Evolutionary conservation across 2,113 vertebrate genomes (phyloP).

Genomic region (Leptobrachium leishanense): DNA sequence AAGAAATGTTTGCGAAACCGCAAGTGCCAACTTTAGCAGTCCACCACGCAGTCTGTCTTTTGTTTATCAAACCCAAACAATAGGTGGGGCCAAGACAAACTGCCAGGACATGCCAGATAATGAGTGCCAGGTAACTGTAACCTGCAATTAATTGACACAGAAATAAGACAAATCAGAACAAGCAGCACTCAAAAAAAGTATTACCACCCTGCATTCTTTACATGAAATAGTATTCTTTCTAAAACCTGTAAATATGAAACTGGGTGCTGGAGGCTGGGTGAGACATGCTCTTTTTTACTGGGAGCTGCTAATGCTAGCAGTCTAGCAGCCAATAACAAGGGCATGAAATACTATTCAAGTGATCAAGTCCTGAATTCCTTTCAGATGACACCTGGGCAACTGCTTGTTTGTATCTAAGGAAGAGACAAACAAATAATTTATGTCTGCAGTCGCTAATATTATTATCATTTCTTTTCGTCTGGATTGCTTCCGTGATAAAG

Average conservation of each 20-base stretch:
- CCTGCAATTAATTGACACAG: conserved; percentile 51
- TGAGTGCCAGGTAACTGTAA: conserved; percentile 58
- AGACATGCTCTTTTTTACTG: conserved; percentile 28
- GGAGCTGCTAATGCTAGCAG: conserved; percentile 13
- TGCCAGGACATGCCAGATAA: conserved; percentile 58
- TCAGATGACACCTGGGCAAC: conserved; percentile 16
- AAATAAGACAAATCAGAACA: conserved; percentile 55
- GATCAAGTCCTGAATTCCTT: conserved; percentile 31
- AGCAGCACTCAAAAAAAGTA: conserved; percentile 50
- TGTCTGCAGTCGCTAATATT: no score
- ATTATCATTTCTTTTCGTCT: no score
- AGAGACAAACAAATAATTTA: conserved; percentile 5
- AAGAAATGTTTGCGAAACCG: conserved; percentile 4
- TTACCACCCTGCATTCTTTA: conserved; percentile 52
- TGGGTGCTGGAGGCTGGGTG: conserved; percentile 3
- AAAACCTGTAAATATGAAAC: conserved; percentile 20
- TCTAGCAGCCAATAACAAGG: conserved; percentile 17
- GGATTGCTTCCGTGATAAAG: no score
- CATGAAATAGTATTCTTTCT: conserved; percentile 41
- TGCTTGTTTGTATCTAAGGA: conserved; percentile 22
- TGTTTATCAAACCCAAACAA: conserved; percentile 52
- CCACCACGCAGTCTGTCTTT: conserved; percentile 36
- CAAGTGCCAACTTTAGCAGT: background rate
- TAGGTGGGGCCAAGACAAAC: conserved; percentile 50
- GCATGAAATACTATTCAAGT: conserved; percentile 26